Conservation (phyloP, 2,113 vertebrate genomes). For the Engraulis encrasicolus region DNA sequence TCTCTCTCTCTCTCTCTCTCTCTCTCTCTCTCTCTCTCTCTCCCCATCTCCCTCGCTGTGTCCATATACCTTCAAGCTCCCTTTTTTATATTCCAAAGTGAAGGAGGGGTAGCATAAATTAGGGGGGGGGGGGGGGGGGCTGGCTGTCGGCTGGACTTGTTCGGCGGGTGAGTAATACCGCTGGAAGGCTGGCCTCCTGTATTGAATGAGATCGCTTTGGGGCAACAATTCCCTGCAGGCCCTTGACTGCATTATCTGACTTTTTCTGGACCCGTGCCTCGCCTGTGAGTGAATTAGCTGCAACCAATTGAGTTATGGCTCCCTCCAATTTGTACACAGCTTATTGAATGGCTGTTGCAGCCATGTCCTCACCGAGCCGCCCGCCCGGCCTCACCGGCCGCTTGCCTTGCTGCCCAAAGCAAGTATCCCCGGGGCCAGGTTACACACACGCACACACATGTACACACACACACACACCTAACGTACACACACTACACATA, state of each 20-base stretch:
- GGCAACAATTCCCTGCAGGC: slow-evolving; percentile 76
- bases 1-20: no score
- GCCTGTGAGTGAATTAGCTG: slow-evolving; percentile 76
- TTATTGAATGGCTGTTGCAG: slow-evolving; percentile 71
- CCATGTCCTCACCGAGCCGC: slow-evolving; percentile 57
- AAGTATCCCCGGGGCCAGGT: slow-evolving; percentile 53
- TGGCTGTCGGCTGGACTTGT: slow-evolving; percentile 70
- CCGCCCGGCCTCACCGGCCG: no score
- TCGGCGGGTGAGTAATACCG: slow-evolving; percentile 70
- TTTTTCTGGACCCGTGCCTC: slow-evolving; percentile 75
- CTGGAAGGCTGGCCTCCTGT: slow-evolving; percentile 68
- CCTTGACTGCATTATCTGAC: slow-evolving; percentile 74
- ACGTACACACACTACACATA: neutral
- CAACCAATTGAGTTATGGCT: slow-evolving; percentile 79
- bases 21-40: no score
- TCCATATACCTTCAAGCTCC: neutral
- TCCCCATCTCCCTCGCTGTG: no score
- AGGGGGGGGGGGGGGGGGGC: no score
- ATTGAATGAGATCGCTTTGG: slow-evolving; percentile 75
- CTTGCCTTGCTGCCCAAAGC: slow-evolving; percentile 56
- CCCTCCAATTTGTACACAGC: slow-evolving; percentile 76
- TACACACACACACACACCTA: slow-evolving; percentile 14
- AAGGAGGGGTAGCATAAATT: slow-evolving; percentile 63
- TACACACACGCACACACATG: slow-evolving; percentile 17
- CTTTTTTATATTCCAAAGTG: slow-evolving; percentile 59